Conservation (phyloP, 1,140 invertebrate genomes). For the Ericerus pela region DNA sequence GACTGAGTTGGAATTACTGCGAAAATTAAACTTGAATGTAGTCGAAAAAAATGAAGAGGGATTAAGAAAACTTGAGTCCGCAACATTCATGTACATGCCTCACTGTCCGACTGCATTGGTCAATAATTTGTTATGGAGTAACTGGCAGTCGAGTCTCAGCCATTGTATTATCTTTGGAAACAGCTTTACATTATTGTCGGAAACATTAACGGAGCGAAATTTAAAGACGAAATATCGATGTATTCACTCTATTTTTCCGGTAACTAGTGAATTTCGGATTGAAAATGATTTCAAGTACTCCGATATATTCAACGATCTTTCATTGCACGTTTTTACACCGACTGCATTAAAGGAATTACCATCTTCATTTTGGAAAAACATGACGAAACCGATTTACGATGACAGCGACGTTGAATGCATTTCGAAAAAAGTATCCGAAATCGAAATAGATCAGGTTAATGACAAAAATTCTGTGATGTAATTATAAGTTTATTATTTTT, state of each 20-base stretch:
- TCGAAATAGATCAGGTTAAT: too few species aligned
- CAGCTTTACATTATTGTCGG: slow-evolving; percentile 14
- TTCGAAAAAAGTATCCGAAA: background rate
- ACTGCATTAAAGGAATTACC: slow-evolving; percentile 10
- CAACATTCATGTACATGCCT: slow-evolving; percentile 18
- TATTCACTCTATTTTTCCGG: slow-evolving; percentile 10
- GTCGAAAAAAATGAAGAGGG: slow-evolving; percentile 18
- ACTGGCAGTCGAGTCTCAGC: slow-evolving; percentile 14
- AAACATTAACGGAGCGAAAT: slow-evolving; percentile 13
- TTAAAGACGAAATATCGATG: slow-evolving; percentile 13
- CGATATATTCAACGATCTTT: slow-evolving; percentile 19
- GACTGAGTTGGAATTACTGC: slow-evolving; percentile 8
- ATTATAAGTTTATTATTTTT: background rate
- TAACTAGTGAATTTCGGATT: slow-evolving; percentile 9
- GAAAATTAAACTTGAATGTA: slow-evolving; percentile 8
- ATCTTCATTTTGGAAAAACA: slow-evolving; percentile 14
- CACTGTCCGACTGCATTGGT: slow-evolving; percentile 18
- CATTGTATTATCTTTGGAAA: slow-evolving; percentile 18
- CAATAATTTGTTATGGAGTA: slow-evolving; percentile 18
- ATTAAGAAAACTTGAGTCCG: background rate
- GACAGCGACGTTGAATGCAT: slow-evolving; percentile 17
- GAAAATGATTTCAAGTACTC: slow-evolving; percentile 15
- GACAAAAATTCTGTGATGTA: background rate
- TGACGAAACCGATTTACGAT: slow-evolving; percentile 14
- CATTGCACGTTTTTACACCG: slow-evolving; percentile 15